A percentile compares a stretch with the other conserved stretches of the same genome.
Evolutionary conservation across 92 coral and sea anemone species (phyloP).

Genomic region (Porites divaricata): DNA sequence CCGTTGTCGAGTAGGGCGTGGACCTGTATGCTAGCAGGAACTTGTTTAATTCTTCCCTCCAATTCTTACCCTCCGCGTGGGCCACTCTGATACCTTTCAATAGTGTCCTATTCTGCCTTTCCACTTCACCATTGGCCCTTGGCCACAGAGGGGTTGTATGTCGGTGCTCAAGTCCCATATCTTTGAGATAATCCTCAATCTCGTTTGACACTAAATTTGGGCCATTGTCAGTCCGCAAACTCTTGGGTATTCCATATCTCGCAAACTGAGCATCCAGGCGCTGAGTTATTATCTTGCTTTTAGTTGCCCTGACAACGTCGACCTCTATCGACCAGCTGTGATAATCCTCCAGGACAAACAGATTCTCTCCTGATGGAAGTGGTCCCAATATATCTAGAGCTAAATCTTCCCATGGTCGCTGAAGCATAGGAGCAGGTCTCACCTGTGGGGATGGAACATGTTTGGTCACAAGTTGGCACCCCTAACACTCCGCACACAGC

Average conservation of each 20-base stretch:
- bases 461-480: constrained; percentile 56
- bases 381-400: constrained; percentile 59
- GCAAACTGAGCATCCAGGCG: constrained; percentile 48
- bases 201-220: not conserved
- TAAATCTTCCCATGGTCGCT: constrained; percentile 57
- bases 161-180: constrained; percentile 26
- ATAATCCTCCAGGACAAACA: constrained; percentile 62
- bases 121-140: constrained; percentile 65
- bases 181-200: no score
- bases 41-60: no score
- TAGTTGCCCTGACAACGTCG: constrained; percentile 41
- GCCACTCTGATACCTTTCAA: no score
- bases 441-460: constrained; percentile 49
- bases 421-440: constrained; percentile 45
- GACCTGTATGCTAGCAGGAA: no score
- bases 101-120: not conserved
- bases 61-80: no score
- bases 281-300: constrained; percentile 25
- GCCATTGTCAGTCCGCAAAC: no score
- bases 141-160: constrained; percentile 60
- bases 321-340: constrained; percentile 62
- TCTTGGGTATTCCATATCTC: no score
- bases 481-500: constrained; percentile 37
- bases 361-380: no score
- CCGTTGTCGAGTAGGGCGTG: no score